A percentile compares a stretch with the other conserved stretches of the same genome.
These are phyloP conservation scores for Neoaliturus tenellus DNA, from an alignment of 2,888 invertebrate genomes.

Conservation along the genomic window DNA sequence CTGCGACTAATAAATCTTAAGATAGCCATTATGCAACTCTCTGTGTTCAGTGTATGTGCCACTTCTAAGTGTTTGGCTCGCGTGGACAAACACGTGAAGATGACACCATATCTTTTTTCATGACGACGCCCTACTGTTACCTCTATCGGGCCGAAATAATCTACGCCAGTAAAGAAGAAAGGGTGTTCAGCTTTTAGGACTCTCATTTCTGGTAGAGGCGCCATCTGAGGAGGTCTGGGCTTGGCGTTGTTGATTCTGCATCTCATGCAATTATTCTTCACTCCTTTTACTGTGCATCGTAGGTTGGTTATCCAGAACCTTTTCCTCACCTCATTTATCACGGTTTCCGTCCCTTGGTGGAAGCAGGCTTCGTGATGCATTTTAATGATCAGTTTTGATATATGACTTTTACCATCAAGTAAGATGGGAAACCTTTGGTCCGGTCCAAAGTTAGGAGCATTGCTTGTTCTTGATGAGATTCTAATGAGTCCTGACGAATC, in stretches of 20 bases:
- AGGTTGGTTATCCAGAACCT: background rate
- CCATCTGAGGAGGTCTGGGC: conserved; percentile 2
- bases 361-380: background rate
- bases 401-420: background rate
- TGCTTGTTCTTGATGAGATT: conserved; percentile 2
- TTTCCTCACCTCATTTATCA: background rate
- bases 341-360: background rate
- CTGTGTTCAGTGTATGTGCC: conserved; percentile 6
- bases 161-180: conserved; percentile 20
- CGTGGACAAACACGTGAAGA: conserved; percentile 19
- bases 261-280: background rate
- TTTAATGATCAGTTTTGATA: background rate
- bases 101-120: conserved; percentile 17
- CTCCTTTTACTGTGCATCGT: background rate
- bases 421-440: background rate
- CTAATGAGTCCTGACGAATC: background rate
- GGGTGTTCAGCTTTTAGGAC: background rate
- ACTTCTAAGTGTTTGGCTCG: background rate
- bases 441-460: background rate
- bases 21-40: conserved; percentile 10
- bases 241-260: conserved; percentile 5
- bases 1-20: conserved; percentile 15
- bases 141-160: conserved; percentile 24
- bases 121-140: background rate
- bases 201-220: background rate